A percentile compares a stretch with the other conserved stretches of the same genome.
Evolutionary conservation across 1,140 invertebrate species (phyloP).

Genomic region (Drosophila micromelanica): DNA sequence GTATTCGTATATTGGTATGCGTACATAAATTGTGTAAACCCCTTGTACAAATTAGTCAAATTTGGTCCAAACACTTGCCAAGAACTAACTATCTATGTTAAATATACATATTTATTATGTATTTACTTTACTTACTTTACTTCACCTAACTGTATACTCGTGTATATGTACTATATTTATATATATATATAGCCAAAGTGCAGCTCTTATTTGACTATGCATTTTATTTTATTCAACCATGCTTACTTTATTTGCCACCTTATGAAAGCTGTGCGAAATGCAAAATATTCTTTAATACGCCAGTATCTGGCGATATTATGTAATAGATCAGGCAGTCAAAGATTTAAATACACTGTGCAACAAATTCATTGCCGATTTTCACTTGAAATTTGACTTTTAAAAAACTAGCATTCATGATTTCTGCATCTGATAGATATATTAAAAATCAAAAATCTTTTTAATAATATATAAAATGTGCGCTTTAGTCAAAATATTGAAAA

Average conservation of each 20-base stretch:
- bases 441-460: too few species aligned
- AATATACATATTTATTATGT: conserved; percentile 7
- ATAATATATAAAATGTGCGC: too few species aligned
- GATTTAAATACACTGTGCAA: conserved; percentile 23
- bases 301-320: conserved; percentile 5
- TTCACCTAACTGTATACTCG: conserved; percentile 22
- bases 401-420: too few species aligned
- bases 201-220: conserved; percentile 16
- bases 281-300: conserved; percentile 9
- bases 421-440: too few species aligned
- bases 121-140: conserved; percentile 39
- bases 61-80: conserved; percentile 23
- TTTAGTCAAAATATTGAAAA: too few species aligned
- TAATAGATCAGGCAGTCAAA: background rate
- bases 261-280: conserved; percentile 17
- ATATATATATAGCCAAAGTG: conserved; percentile 10
- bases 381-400: background rate
- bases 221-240: conserved; percentile 1
- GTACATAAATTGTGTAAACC: conserved; percentile 24
- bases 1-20: conserved; percentile 42
- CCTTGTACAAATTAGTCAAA: conserved; percentile 21
- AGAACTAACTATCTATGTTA: background rate
- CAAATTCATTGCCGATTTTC: background rate
- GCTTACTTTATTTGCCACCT: conserved; percentile 23
- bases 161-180: conserved; percentile 25